Percentiles rank a stretch among this genome's conserved stretches.
phyloP scores from a whole-genome alignment of 2,888 invertebrate genomes.

The Villa cingulata region DNA sequence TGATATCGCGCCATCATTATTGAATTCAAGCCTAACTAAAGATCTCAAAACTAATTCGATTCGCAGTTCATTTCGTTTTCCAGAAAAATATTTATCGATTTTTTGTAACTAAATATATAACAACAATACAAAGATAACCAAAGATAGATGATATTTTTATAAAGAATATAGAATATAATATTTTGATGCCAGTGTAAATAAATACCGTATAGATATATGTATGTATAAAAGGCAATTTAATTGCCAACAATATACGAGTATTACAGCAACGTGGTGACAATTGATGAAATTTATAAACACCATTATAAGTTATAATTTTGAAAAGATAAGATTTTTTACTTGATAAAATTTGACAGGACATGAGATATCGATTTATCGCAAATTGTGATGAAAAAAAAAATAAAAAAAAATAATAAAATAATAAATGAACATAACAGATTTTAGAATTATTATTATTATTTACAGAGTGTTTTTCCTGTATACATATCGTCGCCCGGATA shows the following conservation, averaged over 20 bases:
- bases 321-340: not conserved
- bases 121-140: too few relatives aligned
- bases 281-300: constrained; percentile 9
- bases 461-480: too few relatives aligned
- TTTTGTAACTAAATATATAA: too few relatives aligned
- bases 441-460: too few relatives aligned
- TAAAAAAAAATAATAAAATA: too few relatives aligned
- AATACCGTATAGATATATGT: not conserved
- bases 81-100: too few relatives aligned
- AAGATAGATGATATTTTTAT: too few relatives aligned
- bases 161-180: too few relatives aligned
- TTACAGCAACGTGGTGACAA: too few relatives aligned
- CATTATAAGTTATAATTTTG: not conserved
- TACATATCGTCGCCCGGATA: too few relatives aligned
- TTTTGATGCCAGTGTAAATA: not conserved
- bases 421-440: too few relatives aligned
- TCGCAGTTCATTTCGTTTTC: not conserved
- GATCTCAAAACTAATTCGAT: constrained; percentile 1
- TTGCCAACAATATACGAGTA: constrained; percentile 6
- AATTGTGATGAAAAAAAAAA: too few relatives aligned
- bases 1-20: constrained; percentile 7
- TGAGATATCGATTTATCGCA: not conserved
- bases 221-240: constrained; percentile 4
- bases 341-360: not conserved
- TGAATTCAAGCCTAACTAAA: constrained; percentile 1